These are phyloP conservation scores for Phengaris arion DNA, from an alignment of 2,888 invertebrate genomes.

Conservation along the genomic window DNA sequence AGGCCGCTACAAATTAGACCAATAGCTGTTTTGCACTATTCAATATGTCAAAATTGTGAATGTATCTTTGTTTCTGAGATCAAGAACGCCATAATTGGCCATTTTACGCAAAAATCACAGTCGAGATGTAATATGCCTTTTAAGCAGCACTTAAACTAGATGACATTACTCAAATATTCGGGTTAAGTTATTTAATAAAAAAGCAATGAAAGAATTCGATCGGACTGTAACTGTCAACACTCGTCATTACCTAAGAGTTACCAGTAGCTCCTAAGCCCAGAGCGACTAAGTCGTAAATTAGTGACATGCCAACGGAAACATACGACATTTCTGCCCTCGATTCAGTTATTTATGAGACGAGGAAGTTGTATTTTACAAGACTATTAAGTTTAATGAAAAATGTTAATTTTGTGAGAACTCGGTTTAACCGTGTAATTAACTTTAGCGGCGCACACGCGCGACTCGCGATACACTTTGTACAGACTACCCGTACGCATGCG, in stretches of 20 bases:
- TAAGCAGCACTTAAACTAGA: not conserved
- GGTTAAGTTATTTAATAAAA: not conserved
- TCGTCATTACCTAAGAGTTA: not conserved
- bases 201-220: not conserved
- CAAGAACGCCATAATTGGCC: no score
- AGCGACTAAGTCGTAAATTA: not conserved
- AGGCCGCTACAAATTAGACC: no score
- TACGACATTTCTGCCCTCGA: slow-evolving; percentile 1
- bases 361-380: slow-evolving; percentile 10
- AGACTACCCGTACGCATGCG: no score
- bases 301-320: slow-evolving; percentile 17
- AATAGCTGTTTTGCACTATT: no score
- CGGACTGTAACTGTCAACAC: not conserved
- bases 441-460: not conserved
- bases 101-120: no score
- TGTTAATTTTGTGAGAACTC: slow-evolving; percentile 23
- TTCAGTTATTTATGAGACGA: not conserved
- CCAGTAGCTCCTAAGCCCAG: not conserved
- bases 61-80: no score
- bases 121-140: no score
- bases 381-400: slow-evolving; percentile 16
- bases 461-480: not conserved
- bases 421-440: slow-evolving; percentile 10
- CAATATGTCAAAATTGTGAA: no score
- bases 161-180: not conserved